Conservation (phyloP, 2,113 vertebrate genomes). For the Orthonyx spaldingii region DNA sequence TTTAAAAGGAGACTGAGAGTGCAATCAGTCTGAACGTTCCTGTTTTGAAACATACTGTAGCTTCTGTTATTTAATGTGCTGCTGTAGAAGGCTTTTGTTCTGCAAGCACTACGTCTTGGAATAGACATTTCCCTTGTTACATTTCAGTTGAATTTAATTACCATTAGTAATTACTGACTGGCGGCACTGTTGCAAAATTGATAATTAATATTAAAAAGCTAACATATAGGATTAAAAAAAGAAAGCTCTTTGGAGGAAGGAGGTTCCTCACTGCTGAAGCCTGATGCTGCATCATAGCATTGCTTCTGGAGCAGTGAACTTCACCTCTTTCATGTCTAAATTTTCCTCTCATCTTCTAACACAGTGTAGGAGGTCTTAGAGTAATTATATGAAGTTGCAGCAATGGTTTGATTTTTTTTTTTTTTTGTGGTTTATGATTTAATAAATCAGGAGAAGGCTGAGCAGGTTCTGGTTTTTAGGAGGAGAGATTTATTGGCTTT, state of each 20-base stretch:
- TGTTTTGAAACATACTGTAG: neutral
- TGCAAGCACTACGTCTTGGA: neutral
- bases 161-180: neutral
- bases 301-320: neutral
- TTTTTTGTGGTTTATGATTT: slow-evolving; percentile 2
- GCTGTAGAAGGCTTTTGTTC: neutral
- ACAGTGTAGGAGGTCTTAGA: neutral
- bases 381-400: neutral
- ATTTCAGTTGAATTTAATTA: slow-evolving; percentile 4
- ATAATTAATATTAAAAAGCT: neutral
- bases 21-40: neutral
- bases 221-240: neutral
- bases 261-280: neutral
- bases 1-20: neutral
- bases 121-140: neutral
- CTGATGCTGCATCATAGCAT: neutral
- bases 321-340: neutral
- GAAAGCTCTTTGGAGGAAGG: neutral
- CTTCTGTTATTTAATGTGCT: neutral
- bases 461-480: neutral
- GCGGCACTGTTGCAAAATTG: neutral
- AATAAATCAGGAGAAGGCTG: neutral
- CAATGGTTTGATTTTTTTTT: neutral
- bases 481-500: slow-evolving; percentile 13
- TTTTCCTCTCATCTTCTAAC: neutral